Conservation (phyloP, 2,797 vertebrate genomes). For the Protonibea diacanthus region DNA sequence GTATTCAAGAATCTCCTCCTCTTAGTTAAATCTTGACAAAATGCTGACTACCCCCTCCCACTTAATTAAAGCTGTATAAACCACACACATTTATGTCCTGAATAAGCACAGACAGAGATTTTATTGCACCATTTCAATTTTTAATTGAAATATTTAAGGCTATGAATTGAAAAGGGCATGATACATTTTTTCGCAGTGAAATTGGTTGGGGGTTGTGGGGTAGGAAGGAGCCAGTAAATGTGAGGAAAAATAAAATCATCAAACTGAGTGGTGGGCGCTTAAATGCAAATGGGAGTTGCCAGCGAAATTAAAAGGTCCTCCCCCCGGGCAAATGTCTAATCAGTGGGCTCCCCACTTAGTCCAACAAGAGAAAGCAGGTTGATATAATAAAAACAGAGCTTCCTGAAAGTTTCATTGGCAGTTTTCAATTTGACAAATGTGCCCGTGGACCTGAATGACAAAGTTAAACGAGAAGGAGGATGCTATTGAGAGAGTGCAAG, state of each 20-base stretch:
- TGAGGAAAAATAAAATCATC: constrained; percentile 61
- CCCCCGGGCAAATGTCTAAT: constrained; percentile 75
- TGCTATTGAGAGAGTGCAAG: constrained; percentile 19
- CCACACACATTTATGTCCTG: constrained; percentile 53
- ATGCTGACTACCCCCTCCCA: constrained; percentile 34
- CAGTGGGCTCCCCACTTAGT: constrained; percentile 69
- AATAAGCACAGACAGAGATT: constrained; percentile 58
- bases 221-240: constrained; percentile 57
- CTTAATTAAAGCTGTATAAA: constrained; percentile 69
- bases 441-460: constrained; percentile 59
- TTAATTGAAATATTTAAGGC: constrained; percentile 81
- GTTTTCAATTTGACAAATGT: constrained; percentile 65
- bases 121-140: constrained; percentile 74
- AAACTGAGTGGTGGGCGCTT: constrained; percentile 67
- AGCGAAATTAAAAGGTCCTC: constrained; percentile 75
- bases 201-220: constrained; percentile 46
- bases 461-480: constrained; percentile 51
- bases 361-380: constrained; percentile 69
- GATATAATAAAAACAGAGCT: constrained; percentile 73
- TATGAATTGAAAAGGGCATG: constrained; percentile 75
- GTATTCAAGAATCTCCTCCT: constrained; percentile 2
- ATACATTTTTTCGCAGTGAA: constrained; percentile 69
- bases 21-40: constrained; percentile 49
- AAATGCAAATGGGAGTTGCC: constrained; percentile 78
- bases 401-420: constrained; percentile 52